Evolutionary conservation across 2,888 invertebrate species (phyloP), one percentile per base, ranked within the genome.

Genomic region (Hemaris fuciformis): DNA sequence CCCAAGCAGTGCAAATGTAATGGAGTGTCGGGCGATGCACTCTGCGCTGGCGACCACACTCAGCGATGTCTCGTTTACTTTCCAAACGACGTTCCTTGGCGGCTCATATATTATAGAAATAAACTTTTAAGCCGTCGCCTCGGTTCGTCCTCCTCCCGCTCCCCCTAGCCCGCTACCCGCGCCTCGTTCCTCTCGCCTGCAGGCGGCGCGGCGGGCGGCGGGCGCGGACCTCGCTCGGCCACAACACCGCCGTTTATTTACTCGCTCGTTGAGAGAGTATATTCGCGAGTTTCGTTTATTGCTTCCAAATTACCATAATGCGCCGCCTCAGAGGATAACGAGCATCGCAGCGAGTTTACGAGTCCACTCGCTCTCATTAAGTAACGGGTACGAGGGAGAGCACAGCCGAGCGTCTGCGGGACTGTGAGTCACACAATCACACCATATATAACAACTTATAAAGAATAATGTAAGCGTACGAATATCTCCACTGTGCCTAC

Each of bases 241-340:
- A 31, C n/a, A n/a, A 27, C 18, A 27, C 18, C 8, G 23, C 8
- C 23, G 46, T 6, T 34, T 23, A 15, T 27, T 25, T 18, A 15
- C 48, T 59, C 60, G 43, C 27, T 45, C 57, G 59, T 45, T 53
- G 27, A 53, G 45, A 22, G 42, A 59, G 57, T 62, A 66, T 66
- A 62, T 65, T 62, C 59, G 62, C 59, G 57, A 53, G 65, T 68
- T 69, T 70, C 68, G 61, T 76, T 75, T 73, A 76, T 74, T 73
- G 70, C 67, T 66, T 63, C 45, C 57, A 60, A 61, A 76, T 79
- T 75, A 74, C 60, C 77, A 76, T 75, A 76, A 77, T 68, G 73
- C 60, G 66, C 15, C 62, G 61, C 64, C 66, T 64, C 66, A 62
- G 60, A 34, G 62, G 63, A 61, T 66, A 64, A 69, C 64, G 66